Evolutionary conservation across 2,113 vertebrate species (phyloP).

Genomic region (Ptilonorhynchus violaceus): DNA sequence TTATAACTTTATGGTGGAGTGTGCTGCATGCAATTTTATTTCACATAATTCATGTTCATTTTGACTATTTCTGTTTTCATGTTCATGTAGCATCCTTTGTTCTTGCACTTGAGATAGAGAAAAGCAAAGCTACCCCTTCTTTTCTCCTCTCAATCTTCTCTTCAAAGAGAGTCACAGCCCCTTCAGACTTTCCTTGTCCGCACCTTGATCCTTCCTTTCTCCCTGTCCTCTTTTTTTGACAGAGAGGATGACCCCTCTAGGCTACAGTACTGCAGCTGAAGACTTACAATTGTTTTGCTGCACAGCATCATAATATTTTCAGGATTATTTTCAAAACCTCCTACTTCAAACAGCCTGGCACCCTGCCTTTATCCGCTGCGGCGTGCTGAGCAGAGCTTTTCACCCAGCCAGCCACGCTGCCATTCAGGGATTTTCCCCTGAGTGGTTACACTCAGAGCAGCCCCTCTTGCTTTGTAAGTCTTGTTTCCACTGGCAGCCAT

Average conservation of each 20-base stretch:
- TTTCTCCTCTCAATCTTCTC: not conserved
- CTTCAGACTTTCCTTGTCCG: not conserved
- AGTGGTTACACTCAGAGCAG: not conserved
- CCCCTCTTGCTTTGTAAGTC: not conserved
- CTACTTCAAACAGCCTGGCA: not conserved
- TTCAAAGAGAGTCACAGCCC: not conserved
- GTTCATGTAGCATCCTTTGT: not conserved
- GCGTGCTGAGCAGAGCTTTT: constrained; percentile 13
- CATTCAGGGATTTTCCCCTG: not conserved
- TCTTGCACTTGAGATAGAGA: not conserved
- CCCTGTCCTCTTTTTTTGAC: not conserved
- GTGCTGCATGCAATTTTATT: not conserved
- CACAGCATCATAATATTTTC: not conserved
- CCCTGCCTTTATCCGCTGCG: not conserved
- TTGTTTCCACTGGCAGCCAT: constrained; percentile 26
- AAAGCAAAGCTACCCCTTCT: not conserved
- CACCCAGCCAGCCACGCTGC: not conserved
- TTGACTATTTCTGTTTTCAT: not conserved
- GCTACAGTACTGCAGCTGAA: not conserved
- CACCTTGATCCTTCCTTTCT: not conserved
- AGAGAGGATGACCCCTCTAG: not conserved
- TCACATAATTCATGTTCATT: not conserved
- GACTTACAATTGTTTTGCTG: not conserved
- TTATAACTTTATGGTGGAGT: not conserved
- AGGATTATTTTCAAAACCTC: constrained; percentile 12